Percentiles rank a stretch among this genome's conserved stretches.
These are phyloP conservation scores for Ichneumon xanthorius DNA, from an alignment of 2,888 invertebrate species.

Conservation along the genomic window DNA sequence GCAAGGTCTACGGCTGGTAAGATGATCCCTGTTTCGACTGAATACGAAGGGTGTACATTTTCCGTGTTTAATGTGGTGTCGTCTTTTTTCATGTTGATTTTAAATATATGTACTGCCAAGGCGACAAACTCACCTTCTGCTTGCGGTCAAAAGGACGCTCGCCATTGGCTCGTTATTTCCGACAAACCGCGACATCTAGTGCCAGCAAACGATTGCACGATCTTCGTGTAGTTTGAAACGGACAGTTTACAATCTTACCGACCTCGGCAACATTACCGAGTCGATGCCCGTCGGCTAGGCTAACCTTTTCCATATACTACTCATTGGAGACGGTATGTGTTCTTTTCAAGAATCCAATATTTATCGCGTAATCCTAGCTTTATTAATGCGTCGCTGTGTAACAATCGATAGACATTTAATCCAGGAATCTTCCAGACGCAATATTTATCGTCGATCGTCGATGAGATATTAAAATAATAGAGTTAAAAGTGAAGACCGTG, in stretches of 20 bases:
- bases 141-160: neutral
- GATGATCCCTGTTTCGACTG: neutral
- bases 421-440: constrained; percentile 32
- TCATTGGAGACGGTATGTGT: constrained; percentile 64
- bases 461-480: constrained; percentile 3
- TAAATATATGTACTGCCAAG: neutral
- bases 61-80: neutral
- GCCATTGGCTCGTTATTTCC: neutral
- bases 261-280: constrained; percentile 9
- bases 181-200: neutral
- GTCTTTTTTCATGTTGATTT: neutral
- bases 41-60: neutral
- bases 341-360: constrained; percentile 53
- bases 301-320: constrained; percentile 54
- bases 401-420: constrained; percentile 26
- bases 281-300: constrained; percentile 8
- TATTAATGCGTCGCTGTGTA: neutral
- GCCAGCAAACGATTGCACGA: neutral
- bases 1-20: neutral
- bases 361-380: constrained; percentile 48
- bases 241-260: neutral
- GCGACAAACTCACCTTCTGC: neutral
- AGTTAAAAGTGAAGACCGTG: constrained; percentile 37
- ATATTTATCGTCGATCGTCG: constrained; percentile 50
- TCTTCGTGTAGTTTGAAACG: neutral